Base-by-base conservation (phyloP, 2,888 invertebrate genomes). In the Dicranocentrus wangi region DNA sequence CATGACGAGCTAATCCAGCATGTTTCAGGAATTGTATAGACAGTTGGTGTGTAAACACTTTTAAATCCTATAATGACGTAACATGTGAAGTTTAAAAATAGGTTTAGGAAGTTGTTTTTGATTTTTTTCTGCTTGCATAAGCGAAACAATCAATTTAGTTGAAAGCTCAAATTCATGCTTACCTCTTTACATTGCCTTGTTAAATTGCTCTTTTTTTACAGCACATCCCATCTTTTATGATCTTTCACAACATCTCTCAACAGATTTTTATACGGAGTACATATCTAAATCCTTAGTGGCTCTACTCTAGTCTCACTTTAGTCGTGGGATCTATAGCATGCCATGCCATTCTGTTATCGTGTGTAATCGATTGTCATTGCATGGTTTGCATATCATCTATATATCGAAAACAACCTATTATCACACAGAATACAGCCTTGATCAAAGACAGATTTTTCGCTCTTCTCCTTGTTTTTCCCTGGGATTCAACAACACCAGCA, bases 61-160 rank as follows among this genome's bases (percentile, higher is more conserved):
- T 75, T 65, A 75, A 75, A 75, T 65, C 55, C 65, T 55, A 58
- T 76, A 76, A 76, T 76, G 76, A 76, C 76, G 76, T 76, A 76
- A 68, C 60, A 47, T 51, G 76, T 68, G 51, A 75, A 58, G 76
- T 76, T 76, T 76, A 76, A 76, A 76, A 76, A 76, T 76, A 76
- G 76, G 76, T 68, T 68, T 76, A 75, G 73, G 42, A 75, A 73
- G 73, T 73, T 73, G 73, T 53, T 73, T 73, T 75, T 75, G 58
- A 66, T 75, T 75, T 66, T 72, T 65, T 75, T 47, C 75, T 66
- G 42, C 75, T 75, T 66, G 51, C 75, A 76, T 76, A 68, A 66
- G 66, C 66, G 76, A 76, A 76, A 76, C 76, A 68, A 76, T 76
- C 68, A 76, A 68, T 76, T 76, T 68, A 28, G 58, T 66, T 66